Base-by-base conservation (phyloP, 2,113 vertebrate species). In the Urocolius indicus region DNA sequence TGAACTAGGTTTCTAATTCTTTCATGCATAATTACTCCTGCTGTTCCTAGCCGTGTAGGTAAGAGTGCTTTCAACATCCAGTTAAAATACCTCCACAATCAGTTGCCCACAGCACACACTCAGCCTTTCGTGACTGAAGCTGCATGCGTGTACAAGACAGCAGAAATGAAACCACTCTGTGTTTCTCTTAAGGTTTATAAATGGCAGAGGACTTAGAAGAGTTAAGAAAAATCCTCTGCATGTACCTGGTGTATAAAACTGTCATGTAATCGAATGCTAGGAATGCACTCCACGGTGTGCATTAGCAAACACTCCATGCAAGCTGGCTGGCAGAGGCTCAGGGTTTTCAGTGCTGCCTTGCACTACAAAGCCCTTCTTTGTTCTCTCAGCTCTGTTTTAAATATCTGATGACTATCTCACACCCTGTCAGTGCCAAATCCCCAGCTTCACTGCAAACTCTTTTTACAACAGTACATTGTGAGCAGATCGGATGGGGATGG, bases 331-430 rank as follows among this genome's bases (percentile, higher is more conserved):
- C 81, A 69, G 77, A 73, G 82, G 67, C 94, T 90, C 93, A 80
- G 67, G 11, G 52, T 96, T 96, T 97, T 95, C 89, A 72, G 81
- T 63, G 84, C 95, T 65, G 80, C 93, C 87, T 57, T 11, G 54
- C 69, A 27, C 94, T 97, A 98, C 98, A 98, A 98, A 98, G 97
- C 81, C 93, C 72, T 61, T 95, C 98, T 98, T 98, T 98, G 98
- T 98, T 98, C 97, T 97, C 94, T 83, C 32, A 87, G 95, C 95
- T 98, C 97, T 98, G 97, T 97, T 98, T 98, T 98, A 98, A 98
- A 97, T 98, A 98, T 98, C 98, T 97, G 96, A 97, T 96, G 98
- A 97, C 96, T 97, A 82, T 96, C 97, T 95, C 97, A 95, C 95
- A 93, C 96, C 86, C 24, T 90, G 89, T 95, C 83, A 95, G 95